Base-by-base conservation (phyloP, 2,797 vertebrate genomes). In the Mormyrops boulengeri region DNA sequence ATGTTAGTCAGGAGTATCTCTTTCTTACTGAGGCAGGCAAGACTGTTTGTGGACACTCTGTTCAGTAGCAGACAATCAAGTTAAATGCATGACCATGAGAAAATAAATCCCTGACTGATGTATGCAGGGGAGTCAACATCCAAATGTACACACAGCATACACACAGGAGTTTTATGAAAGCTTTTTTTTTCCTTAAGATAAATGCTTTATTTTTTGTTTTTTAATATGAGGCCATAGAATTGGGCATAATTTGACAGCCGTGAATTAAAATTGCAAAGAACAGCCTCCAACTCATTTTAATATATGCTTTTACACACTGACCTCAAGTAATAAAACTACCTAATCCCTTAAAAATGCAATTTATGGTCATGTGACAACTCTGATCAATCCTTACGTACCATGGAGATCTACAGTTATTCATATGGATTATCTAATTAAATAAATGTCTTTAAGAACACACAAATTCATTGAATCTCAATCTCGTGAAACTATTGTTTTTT, bases 221-320 rank as follows among this genome's bases (percentile, higher is more conserved):
- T 30, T 66, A 66, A 85, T 55, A 87, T 82, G 87, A 87, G 30
- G 88, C 55, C 41, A 73, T 82, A 90, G 38, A 44, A 73, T n/a
- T 47, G 82, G 38, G 62, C 34, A 73, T 38, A 80, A 90, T 80
- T 12, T 84, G 73, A 90, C 62, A 90, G 82, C 49, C n/a, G n/a
- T n/a, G 47, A 77, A 87, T 57, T 41, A 88, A 82, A 44, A 55
- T 88, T 84, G 87, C 82, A 89, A 89, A 86, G 73, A 49, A 86
- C 49, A n/a, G 50, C 82, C 34, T 86, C 60, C 47, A 17, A 55
- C 26, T 86, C 22, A 47, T 69, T 73, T 73, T 89, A 77, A 69
- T 73, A 34, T 88, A 90, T 66, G 26, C 19, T 77, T 89, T 41
- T 47, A 77, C 73, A 62, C 38, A 52, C 17, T 34, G 7, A 57